A percentile compares a stretch with the other conserved stretches of the same genome.
Conservation (phyloP, 2,888 invertebrate species). For the Argyresthia goedartella region DNA sequence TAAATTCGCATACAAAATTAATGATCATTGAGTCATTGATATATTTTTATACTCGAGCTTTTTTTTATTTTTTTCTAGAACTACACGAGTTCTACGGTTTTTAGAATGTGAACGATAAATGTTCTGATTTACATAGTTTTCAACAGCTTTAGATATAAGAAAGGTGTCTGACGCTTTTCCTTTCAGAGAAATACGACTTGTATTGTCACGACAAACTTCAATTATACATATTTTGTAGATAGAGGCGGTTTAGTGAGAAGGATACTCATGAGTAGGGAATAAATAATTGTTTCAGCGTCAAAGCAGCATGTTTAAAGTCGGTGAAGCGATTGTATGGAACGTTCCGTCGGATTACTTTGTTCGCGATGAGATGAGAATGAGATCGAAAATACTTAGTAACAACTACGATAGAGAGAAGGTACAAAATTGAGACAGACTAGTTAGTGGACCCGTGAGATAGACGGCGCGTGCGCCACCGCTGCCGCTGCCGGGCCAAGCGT, state of each 20-base stretch:
- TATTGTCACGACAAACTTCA: conserved; percentile 3
- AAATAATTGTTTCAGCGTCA: background rate
- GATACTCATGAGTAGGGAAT: background rate
- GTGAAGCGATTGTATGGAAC: background rate
- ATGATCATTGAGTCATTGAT: conserved; percentile 18
- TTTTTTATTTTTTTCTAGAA: background rate
- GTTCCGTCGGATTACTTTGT: background rate
- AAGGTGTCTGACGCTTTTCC: background rate
- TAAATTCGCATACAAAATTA: conserved; percentile 18
- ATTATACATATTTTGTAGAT: background rate
- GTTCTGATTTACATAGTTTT: background rate
- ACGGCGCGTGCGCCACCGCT: conserved; percentile 31
- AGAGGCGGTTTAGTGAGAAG: background rate
- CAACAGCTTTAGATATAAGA: background rate
- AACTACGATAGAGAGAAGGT: conserved; percentile 52
- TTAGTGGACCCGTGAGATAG: conserved; percentile 50
- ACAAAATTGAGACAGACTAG: conserved; percentile 64
- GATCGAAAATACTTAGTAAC: conserved; percentile 24
- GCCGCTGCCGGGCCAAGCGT: conserved; percentile 22
- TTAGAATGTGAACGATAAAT: conserved; percentile 1
- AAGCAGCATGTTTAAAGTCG: background rate
- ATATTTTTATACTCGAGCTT: conserved; percentile 1
- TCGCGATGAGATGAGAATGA: conserved; percentile 36
- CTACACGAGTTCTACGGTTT: conserved; percentile 1
- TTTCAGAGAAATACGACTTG: background rate